These are phyloP conservation scores for Heliconius congener DNA, from an alignment of 1,140 invertebrate genomes.

Conservation along the genomic window DNA sequence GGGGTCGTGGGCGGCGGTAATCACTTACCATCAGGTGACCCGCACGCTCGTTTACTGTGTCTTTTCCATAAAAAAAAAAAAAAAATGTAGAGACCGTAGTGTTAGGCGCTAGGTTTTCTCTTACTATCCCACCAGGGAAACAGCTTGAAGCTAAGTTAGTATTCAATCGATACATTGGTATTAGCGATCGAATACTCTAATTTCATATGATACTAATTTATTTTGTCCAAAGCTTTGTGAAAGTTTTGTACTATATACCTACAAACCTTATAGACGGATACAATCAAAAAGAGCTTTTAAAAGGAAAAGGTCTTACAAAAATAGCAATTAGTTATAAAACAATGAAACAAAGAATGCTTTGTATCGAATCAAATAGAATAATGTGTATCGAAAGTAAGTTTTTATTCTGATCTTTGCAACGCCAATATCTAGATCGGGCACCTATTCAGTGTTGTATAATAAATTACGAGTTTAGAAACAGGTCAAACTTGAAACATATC, in stretches of 20 bases:
- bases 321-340: background rate
- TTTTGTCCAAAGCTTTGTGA: background rate
- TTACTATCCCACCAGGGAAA: no score
- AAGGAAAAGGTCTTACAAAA: background rate
- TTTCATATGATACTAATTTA: background rate
- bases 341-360: background rate
- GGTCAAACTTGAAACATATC: background rate
- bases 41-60: no score
- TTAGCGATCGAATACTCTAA: background rate
- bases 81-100: no score
- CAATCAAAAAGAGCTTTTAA: background rate
- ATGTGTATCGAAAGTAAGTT: background rate
- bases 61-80: no score
- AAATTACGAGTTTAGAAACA: background rate
- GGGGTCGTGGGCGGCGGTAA: no score
- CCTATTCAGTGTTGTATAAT: background rate
- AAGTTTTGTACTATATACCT: background rate
- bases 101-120: no score
- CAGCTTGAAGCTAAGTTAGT: background rate
- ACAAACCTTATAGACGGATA: background rate
- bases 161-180: background rate
- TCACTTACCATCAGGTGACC: no score
- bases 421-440: background rate
- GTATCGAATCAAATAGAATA: background rate
- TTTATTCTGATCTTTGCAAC: background rate